phyloP scores from a whole-genome alignment of 35 echinoderm and acorn worm genomes.

The Apostichopus japonicus region DNA sequence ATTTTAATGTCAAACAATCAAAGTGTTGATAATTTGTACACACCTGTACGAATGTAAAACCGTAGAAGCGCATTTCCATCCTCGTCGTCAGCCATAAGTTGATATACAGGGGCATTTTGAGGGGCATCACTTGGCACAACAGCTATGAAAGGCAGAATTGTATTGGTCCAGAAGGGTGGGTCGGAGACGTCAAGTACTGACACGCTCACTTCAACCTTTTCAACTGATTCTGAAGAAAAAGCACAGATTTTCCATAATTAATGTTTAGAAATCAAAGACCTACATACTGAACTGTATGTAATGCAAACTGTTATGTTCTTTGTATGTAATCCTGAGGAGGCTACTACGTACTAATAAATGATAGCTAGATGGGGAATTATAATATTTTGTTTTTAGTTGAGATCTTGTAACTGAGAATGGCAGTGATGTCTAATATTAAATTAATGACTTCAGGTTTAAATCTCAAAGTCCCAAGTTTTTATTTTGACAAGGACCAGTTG shows the following conservation, averaged over 20 bases:
- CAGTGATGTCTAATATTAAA: no score
- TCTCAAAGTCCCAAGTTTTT: no score
- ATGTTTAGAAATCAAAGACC: no score
- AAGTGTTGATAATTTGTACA: neutral
- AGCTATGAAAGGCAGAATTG: slow-evolving; percentile 70
- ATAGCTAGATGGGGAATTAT: no score
- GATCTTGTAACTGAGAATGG: no score
- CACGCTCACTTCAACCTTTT: slow-evolving; percentile 61
- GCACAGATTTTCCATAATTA: neutral
- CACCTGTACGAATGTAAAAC: slow-evolving; percentile 68
- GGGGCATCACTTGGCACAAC: slow-evolving; percentile 74
- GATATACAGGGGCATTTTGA: slow-evolving; percentile 70
- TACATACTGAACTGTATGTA: no score
- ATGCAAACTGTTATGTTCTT: no score
- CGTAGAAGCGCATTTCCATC: slow-evolving; percentile 57
- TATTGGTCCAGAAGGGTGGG: slow-evolving; percentile 67
- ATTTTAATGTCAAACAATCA: neutral
- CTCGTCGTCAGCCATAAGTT: slow-evolving; percentile 56
- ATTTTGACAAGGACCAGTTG: no score
- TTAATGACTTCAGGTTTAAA: no score
- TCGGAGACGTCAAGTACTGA: slow-evolving; percentile 71
- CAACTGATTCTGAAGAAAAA: slow-evolving; percentile 49
- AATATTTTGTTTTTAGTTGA: no score
- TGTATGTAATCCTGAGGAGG: no score
- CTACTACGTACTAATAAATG: no score